Base-by-base conservation (phyloP, 2,113 vertebrate species). In the Trematocara marginatum region DNA sequence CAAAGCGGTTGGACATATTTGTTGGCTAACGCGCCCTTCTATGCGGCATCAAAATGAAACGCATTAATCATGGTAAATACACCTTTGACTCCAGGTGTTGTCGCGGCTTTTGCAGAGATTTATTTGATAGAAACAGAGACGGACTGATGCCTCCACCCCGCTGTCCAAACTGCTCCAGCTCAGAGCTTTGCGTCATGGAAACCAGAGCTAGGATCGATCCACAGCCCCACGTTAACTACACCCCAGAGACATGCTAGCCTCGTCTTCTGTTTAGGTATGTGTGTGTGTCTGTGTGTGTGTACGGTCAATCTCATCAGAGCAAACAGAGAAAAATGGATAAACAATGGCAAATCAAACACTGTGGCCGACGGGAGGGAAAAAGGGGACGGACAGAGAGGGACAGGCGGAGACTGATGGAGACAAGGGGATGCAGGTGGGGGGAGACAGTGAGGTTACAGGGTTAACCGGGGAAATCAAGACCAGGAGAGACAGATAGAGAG, bases 301-400 rank as follows among this genome's bases (percentile, higher is more conserved):
- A 92, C 80, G 91, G 92, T 91, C 94, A 92, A 92, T 94, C 90
- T 94, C 89, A 93, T 94, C 91, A 91, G 84, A 49, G 88, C 90
- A 94, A 93, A 95, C 94, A 92, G 89, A 89, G 89, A 93, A 94
- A 95, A 93, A 95, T 94, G 90, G 92, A 94, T 94, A 92, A 95
- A 94, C 94, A 94, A 87, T 92, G 88, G 83, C 91, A 91, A 91
- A 91, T 89, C 92, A 93, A 95, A 95, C 92, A 92, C 53, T 85
- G 89, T 78, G 86, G 84, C 83, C 5, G 45, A 89, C 82, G 85
- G 83, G 53, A 84, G 79, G 85, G 87, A 53, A 84, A 69, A 69
- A 87, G 76, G 81, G 83, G 89, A 86, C 10, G 20, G 40, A 79
- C 47, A 38, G 42, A 76, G 42, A 31, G 69, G 42, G 69, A 76